Conservation (phyloP, 1,140 invertebrate species). For the Pseudachorutes palmiensis region DNA sequence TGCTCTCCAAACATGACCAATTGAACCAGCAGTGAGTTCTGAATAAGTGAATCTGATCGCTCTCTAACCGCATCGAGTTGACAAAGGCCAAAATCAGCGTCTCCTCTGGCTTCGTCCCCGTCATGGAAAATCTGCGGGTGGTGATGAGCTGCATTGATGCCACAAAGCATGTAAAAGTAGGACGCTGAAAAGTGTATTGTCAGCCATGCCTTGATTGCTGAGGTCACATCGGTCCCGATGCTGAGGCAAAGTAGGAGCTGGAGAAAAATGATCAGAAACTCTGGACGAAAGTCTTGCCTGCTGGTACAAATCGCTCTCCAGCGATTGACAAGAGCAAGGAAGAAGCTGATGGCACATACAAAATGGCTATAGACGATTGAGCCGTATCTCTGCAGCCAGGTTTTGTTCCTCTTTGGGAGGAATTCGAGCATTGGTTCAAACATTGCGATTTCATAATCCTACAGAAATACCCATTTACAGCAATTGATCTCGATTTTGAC, state of each 20-base stretch:
- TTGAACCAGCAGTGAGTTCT: slow-evolving; percentile 50
- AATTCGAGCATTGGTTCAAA: slow-evolving; percentile 63
- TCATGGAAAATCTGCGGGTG: slow-evolving; percentile 40
- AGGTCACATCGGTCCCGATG: background rate
- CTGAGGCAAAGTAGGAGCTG: slow-evolving; percentile 17
- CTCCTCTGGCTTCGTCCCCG: slow-evolving; percentile 34
- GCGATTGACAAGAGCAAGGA: slow-evolving; percentile 42
- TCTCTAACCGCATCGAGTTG: slow-evolving; percentile 59
- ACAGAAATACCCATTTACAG: slow-evolving; percentile 9
- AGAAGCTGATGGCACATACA: slow-evolving; percentile 45
- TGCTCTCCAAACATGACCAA: slow-evolving; percentile 69
- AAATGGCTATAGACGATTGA: slow-evolving; percentile 49
- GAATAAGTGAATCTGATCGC: slow-evolving; percentile 47
- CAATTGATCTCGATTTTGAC: background rate
- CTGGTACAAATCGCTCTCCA: slow-evolving; percentile 20
- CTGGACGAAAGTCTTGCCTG: slow-evolving; percentile 23
- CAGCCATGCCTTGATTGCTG: slow-evolving; percentile 23
- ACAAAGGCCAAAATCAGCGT: slow-evolving; percentile 27
- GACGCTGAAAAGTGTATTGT: slow-evolving; percentile 31
- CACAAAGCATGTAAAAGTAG: slow-evolving; percentile 33
- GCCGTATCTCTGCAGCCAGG: slow-evolving; percentile 42
- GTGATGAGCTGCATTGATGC: slow-evolving; percentile 33
- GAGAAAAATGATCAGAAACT: slow-evolving; percentile 22
- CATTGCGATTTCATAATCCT: slow-evolving; percentile 61
- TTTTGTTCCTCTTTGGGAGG: slow-evolving; percentile 50